Percentiles rank a stretch among this genome's conserved stretches.
Conservation (phyloP, 92 coral and sea anemone species). For the Nematostella vectensis region DNA sequence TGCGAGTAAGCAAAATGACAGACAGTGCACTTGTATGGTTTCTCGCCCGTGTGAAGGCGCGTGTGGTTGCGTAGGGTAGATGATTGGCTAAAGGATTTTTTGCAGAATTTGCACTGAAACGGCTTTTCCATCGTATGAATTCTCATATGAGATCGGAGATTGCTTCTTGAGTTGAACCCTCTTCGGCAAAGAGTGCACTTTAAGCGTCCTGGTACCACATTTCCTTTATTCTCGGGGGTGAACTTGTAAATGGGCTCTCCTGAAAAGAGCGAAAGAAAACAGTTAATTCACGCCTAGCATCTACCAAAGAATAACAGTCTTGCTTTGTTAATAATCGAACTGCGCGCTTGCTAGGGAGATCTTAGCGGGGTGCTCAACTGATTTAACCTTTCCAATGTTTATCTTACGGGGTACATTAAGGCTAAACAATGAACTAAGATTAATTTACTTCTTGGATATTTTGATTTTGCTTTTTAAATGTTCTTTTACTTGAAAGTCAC, state of each 20-base stretch:
- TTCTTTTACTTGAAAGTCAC: no score
- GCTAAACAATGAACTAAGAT: conserved; percentile 10
- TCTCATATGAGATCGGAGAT: conserved; percentile 98
- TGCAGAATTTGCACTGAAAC: conserved; percentile 97
- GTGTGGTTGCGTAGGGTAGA: conserved; percentile 96
- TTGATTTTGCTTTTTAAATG: background rate
- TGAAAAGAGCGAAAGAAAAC: conserved; percentile 12
- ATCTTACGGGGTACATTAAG: conserved; percentile 8
- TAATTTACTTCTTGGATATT: conserved; percentile 17
- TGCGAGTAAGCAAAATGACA: conserved; percentile 99
- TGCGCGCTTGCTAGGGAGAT: no score
- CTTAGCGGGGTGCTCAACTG: no score
- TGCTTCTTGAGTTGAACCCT: conserved; percentile 95
- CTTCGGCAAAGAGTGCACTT: conserved; percentile 97
- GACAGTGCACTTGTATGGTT: conserved; percentile 94
- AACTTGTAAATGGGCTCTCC: conserved; percentile 68
- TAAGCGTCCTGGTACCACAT: conserved; percentile 67
- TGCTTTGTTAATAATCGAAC: conserved; percentile 8
- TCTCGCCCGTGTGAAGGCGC: conserved; percentile 95
- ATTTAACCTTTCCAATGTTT: conserved; percentile 49
- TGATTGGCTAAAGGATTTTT: conserved; percentile 94
- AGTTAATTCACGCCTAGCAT: background rate
- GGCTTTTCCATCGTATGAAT: conserved; percentile 98
- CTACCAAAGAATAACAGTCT: no score
- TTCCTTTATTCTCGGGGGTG: conserved; percentile 53